Evolutionary conservation across 2,113 vertebrate species (phyloP).

Genomic region (Notarius quadriscutis): DNA sequence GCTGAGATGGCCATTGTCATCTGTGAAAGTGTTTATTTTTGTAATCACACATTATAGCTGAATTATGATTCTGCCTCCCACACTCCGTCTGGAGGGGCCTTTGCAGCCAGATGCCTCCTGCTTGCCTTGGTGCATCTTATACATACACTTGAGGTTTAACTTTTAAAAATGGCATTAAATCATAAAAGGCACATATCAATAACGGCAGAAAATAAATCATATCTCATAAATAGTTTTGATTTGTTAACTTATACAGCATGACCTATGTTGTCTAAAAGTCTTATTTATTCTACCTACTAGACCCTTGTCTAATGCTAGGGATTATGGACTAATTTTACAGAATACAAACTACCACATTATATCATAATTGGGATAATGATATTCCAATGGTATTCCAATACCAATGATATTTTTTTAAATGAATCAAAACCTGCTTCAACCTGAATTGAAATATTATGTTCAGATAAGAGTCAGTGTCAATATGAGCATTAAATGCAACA

Average conservation of each 20-base stretch:
- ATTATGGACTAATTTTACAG: neutral
- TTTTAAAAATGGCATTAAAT: constrained; percentile 15
- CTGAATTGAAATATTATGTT: neutral
- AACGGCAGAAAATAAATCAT: neutral
- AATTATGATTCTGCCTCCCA: constrained; percentile 64
- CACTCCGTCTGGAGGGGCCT: constrained; percentile 70
- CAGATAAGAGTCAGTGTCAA: neutral
- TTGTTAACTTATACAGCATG: neutral
- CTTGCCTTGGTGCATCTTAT: constrained; percentile 51
- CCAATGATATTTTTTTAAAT: neutral
- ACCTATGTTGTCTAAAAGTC: neutral
- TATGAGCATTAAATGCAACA: neutral
- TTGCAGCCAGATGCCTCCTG: constrained; percentile 57
- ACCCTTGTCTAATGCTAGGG: neutral
- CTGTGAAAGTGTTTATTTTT: constrained; percentile 55
- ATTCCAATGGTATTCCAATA: neutral
- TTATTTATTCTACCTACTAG: neutral
- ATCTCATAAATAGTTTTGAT: neutral
- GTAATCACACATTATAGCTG: constrained; percentile 54
- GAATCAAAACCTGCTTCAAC: neutral
- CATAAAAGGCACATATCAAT: neutral
- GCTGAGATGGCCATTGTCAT: constrained; percentile 52
- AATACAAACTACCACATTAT: neutral
- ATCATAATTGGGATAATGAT: neutral
- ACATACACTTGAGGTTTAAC: constrained; percentile 39